These are phyloP conservation scores for Anguilla obscura DNA, from an alignment of 2,797 vertebrate genomes.

Conservation along the genomic window DNA sequence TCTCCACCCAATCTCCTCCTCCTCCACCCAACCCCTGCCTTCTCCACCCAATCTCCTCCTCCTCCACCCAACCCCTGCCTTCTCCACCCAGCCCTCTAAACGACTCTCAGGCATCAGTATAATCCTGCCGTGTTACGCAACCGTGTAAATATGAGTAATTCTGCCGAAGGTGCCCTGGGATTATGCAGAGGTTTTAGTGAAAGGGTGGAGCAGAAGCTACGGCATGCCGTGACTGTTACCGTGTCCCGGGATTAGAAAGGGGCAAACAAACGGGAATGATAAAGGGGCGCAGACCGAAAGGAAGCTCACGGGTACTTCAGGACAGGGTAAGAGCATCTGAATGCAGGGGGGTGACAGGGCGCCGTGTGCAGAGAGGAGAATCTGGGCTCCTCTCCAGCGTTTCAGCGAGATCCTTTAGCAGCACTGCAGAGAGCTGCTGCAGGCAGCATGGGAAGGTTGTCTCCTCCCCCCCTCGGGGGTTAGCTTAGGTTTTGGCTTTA, in stretches of 20 bases:
- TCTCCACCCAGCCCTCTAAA: background rate
- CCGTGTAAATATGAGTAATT: constrained; percentile 36
- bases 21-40: too few species aligned
- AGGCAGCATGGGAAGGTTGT: background rate
- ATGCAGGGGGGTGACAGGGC: constrained; percentile 40
- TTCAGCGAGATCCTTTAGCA: background rate
- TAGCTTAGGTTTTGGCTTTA: background rate
- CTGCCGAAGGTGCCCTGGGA: constrained; percentile 32
- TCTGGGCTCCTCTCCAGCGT: background rate
- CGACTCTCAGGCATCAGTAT: background rate
- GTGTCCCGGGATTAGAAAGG: constrained; percentile 46
- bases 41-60: background rate
- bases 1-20: too few species aligned
- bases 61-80: too few species aligned
- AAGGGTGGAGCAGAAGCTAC: constrained; percentile 34
- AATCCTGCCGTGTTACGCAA: constrained; percentile 23
- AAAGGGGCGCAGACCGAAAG: constrained; percentile 25
- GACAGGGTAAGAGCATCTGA: constrained; percentile 44
- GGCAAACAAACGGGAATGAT: constrained; percentile 32
- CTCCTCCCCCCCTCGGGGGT: background rate
- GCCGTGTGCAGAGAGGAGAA: background rate
- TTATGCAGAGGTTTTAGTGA: constrained; percentile 38
- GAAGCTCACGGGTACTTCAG: constrained; percentile 29
- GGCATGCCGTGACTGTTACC: constrained; percentile 42
- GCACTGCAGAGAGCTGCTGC: background rate